Evolutionary conservation across 2,888 invertebrate genomes (phyloP), one percentile per base, ranked within the genome.

Genomic region (Stenoptilia bipunctidactyla): DNA sequence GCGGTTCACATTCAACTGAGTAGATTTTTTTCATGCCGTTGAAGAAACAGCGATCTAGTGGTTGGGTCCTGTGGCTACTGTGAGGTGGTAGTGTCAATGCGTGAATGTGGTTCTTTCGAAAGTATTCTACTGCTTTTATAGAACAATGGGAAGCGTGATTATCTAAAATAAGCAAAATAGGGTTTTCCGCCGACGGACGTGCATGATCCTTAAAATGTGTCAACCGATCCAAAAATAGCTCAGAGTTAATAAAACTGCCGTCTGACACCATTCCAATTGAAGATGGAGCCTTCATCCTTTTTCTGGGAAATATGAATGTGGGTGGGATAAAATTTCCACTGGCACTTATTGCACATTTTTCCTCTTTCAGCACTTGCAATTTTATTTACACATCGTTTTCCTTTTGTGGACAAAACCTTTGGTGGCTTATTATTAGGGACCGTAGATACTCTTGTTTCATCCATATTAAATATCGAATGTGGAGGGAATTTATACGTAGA

Each of bases 171-270:
- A 58, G 40, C 15, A 61, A 42, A 2, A 57, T 50, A 12, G 54
- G 58, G 36, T 50, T 36, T 13, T 53, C 47, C 36, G 40, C 14
- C 15, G 50, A 44, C 30, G 55, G 47, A n/a, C 50, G 46, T 13
- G 51, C 46, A 39, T 44, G 35, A 15, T 47, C 38, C 39, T 53
- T 44, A 38, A 60, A 60, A 40, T 60, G 55, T 15, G 40, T 15
- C 34, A 61, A 40, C 50, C 50, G 58, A 34, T 51, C 39, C 13
- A 53, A 53, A 13, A 34, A 58, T 13, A 55, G 38, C 12, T 51
- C 44, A 25, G 48, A 38, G 37, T 53, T 56, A 2, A 60, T 55
- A 45, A 51, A 58, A 13, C 56, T 55, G n/a, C 48, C 40, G 27
- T 52, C 49, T 37, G 51, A 52, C 27, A 47, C 47, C 46, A 55